These are phyloP conservation scores for Drosophila ficusphila DNA, from an alignment of 1,140 invertebrate species.

Conservation along the genomic window DNA sequence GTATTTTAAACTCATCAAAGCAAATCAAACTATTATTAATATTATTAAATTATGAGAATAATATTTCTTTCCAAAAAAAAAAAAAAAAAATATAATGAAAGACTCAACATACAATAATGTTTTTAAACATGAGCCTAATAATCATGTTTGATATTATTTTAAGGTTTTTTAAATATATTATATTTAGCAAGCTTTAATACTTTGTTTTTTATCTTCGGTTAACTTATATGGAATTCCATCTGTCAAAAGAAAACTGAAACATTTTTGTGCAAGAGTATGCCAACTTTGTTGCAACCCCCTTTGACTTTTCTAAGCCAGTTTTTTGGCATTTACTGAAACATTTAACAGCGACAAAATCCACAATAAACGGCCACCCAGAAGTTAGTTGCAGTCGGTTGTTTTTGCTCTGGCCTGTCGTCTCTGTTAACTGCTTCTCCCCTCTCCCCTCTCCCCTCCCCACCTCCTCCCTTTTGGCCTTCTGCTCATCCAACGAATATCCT, in stretches of 20 bases:
- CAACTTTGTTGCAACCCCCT: neutral
- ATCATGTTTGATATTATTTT: too few relatives aligned
- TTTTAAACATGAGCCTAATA: too few relatives aligned
- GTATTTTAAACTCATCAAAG: too few relatives aligned
- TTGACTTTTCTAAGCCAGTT: constrained; percentile 1
- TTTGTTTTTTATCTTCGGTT: too few relatives aligned
- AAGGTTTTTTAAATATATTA: too few relatives aligned
- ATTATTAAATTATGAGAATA: too few relatives aligned
- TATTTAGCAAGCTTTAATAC: too few relatives aligned
- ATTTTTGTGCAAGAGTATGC: neutral
- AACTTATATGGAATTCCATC: too few relatives aligned
- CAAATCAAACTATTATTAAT: too few relatives aligned
- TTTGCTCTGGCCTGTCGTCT: neutral
- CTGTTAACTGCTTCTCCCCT: neutral
- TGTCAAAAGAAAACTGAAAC: neutral
- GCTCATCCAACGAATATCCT: neutral
- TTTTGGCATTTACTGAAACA: constrained; percentile 51
- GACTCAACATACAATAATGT: too few relatives aligned
- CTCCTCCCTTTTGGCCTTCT: neutral
- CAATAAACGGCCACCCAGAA: constrained; percentile 49
- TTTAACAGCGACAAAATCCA: constrained; percentile 57
- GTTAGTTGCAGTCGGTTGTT: constrained; percentile 31
- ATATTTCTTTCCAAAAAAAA: too few relatives aligned
- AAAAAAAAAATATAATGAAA: too few relatives aligned
- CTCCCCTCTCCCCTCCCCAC: neutral